phyloP scores from a whole-genome alignment of 2,113 vertebrate genomes.

The Cynopterus brachyotis region DNA sequence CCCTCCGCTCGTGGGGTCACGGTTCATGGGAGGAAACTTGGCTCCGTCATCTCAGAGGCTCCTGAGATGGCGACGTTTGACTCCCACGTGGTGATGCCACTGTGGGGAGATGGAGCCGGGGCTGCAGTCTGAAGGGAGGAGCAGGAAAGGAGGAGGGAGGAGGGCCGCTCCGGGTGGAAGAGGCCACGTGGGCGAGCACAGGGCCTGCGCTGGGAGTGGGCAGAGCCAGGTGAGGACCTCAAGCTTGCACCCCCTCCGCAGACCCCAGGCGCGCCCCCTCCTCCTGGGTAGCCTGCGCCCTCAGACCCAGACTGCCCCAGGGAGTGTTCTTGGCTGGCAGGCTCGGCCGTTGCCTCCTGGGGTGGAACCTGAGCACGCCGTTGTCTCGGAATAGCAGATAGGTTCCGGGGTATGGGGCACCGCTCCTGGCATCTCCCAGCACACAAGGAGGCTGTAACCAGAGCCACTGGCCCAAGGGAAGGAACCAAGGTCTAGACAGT shows the following conservation, averaged over 20 bases:
- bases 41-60: not conserved
- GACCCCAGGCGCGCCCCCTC: not conserved
- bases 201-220: accelerated
- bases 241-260: accelerated
- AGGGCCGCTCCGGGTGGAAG: accelerated
- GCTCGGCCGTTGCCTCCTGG: not conserved
- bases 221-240: not conserved
- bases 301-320: not conserved
- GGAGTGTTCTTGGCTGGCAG: not conserved
- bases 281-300: not conserved
- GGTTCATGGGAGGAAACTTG: not conserved
- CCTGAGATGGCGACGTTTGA: not conserved
- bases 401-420: not conserved
- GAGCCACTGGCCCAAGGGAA: not conserved
- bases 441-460: constrained; percentile 16
- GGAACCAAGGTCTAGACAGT: not conserved
- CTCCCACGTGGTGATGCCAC: too few relatives aligned
- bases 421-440: not conserved
- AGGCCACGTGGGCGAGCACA: not conserved
- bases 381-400: not conserved
- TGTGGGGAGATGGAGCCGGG: not conserved
- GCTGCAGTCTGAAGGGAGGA: not conserved
- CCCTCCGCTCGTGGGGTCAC: accelerated
- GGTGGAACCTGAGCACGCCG: too few relatives aligned
- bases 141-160: not conserved